Evolutionary conservation across 92 coral and sea anemone genomes (phyloP), one percentile per base, ranked within the genome.

Genomic region (Porites cylindrica): DNA sequence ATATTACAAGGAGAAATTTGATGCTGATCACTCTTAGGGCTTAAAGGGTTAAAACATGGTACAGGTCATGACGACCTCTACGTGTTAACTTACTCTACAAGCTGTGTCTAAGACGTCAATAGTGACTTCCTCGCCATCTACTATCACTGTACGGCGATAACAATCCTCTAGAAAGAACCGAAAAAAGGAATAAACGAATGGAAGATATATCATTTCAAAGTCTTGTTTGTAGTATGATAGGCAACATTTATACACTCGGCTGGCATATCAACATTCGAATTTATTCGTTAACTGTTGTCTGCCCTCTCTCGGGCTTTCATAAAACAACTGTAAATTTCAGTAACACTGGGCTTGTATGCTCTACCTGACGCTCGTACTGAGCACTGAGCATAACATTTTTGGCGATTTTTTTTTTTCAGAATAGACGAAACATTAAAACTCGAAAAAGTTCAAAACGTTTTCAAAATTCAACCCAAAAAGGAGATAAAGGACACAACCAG

Each of bases 21-120:
- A 4, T 38, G 47, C 47, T 38, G 47, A 38, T 38, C 47, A 38
- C 47, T 38, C 47, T 38, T 38, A 38, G 47, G 47, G 47, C 47
- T 38, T 38, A 38, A 38, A 4, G 47, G 47, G 47, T 0, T 56
- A 56, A 56, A 6, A 14, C 2, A 17, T 10, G 61, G 10, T 43
- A 51, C 4, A 51, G 7, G 11, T 14, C 78, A 26, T 7, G 17
- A 17, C 11, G 18, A 38, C 47, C 0, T 38, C 47, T 38, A 4
- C 47, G 20, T 10, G 29, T 7, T 5, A 20, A 43, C 90, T 84
- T 77, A 94, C 98, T 85, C 91, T 86, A 61, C 88, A 85, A 10
- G 98, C 93, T 7, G 98, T 94, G 86, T 94, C 98, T 21, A 94
- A 73, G 16, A 94, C 72, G 54, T 94, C 98, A 61, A 94, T 63